Conservation (phyloP, 1,140 invertebrate species). For the Achroia grisella region DNA sequence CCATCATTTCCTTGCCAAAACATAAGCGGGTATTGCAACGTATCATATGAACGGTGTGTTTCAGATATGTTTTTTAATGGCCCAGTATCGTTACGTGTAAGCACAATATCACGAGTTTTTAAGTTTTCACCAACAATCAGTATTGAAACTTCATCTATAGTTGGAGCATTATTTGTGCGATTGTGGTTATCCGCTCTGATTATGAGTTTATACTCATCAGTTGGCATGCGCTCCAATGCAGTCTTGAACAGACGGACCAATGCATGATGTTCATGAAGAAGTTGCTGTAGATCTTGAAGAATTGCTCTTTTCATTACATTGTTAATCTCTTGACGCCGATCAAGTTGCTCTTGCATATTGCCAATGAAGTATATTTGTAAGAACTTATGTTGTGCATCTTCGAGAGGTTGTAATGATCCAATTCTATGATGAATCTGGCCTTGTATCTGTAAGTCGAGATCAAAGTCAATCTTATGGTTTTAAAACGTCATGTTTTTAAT, state of each 20-base stretch:
- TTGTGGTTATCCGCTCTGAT: constrained; percentile 55
- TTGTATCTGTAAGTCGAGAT: constrained; percentile 16
- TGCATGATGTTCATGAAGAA: constrained; percentile 51
- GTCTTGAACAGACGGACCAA: constrained; percentile 39
- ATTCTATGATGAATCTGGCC: constrained; percentile 25
- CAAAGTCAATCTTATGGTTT: too few species aligned
- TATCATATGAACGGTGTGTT: constrained; percentile 53
- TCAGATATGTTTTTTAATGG: constrained; percentile 37
- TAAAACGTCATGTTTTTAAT: too few species aligned
- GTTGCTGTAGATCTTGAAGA: constrained; percentile 30
- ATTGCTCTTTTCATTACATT: constrained; percentile 34
- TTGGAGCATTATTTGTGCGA: constrained; percentile 30
- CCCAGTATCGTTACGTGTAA: constrained; percentile 29
- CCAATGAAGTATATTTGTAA: constrained; percentile 2
- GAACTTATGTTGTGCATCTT: constrained; percentile 3
- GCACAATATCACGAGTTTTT: constrained; percentile 35
- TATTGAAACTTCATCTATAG: constrained; percentile 54
- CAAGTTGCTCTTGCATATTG: constrained; percentile 36
- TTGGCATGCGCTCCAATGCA: constrained; percentile 38
- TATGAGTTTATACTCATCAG: constrained; percentile 45
- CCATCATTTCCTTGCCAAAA: constrained; percentile 61
- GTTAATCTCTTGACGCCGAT: constrained; percentile 39
- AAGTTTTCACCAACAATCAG: constrained; percentile 58
- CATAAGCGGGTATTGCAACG: constrained; percentile 63
- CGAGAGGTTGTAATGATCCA: constrained; percentile 25